Percentiles rank a stretch among this genome's conserved stretches.
Conservation (phyloP, 2,113 vertebrate genomes). For the Stegostoma tigrinum region DNA sequence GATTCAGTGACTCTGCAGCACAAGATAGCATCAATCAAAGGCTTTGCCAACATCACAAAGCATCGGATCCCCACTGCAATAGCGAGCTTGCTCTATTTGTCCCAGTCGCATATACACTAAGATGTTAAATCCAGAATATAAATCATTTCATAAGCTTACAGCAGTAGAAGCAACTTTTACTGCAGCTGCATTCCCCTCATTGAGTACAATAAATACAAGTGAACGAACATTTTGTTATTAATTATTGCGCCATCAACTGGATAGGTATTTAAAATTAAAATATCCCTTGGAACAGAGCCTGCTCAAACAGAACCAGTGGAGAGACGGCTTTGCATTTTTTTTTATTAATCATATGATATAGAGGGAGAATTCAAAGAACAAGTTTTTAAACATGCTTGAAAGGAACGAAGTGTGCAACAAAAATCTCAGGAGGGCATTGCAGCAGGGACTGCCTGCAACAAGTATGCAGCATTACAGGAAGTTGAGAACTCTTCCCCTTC, state of each 20-base stretch:
- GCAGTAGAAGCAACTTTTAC: neutral
- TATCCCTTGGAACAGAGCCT: neutral
- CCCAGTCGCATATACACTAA: too few relatives aligned
- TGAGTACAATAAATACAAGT: neutral
- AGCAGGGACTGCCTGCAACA: neutral
- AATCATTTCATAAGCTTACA: neutral
- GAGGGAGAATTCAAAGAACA: neutral
- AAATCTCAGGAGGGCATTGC: neutral
- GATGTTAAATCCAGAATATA: neutral
- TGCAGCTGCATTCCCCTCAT: neutral
- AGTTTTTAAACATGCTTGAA: neutral
- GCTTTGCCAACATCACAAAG: neutral
- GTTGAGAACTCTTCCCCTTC: neutral
- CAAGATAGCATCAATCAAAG: neutral
- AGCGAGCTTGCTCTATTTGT: neutral
- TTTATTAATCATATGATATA: neutral
- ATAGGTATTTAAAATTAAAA: neutral
- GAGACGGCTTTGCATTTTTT: neutral
- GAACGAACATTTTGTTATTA: neutral
- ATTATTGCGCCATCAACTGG: neutral
- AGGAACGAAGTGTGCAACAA: neutral
- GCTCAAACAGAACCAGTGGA: neutral
- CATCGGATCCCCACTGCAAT: neutral
- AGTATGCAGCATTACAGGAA: neutral
- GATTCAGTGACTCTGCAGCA: neutral